These are phyloP conservation scores for Peromyscus melanophrys DNA, from an alignment of 2,797 vertebrate genomes.

Conservation along the genomic window DNA sequence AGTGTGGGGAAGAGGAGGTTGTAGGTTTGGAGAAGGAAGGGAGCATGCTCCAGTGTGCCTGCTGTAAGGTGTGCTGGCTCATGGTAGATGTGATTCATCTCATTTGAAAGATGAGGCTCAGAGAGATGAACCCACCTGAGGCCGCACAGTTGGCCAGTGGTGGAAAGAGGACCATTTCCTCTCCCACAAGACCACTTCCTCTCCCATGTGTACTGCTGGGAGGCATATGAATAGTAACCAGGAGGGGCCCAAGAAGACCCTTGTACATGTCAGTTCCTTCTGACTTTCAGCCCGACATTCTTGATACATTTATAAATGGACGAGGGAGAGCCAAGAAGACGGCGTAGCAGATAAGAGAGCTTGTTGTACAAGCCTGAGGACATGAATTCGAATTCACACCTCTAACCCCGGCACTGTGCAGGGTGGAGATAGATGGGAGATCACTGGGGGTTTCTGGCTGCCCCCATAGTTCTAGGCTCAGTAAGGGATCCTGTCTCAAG, in stretches of 20 bases:
- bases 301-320: not conserved
- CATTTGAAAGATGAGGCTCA: not conserved
- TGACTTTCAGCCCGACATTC: not conserved
- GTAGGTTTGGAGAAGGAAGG: not conserved
- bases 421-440: no score
- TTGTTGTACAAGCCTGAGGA: not conserved
- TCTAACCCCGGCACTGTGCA: not conserved
- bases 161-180: not conserved
- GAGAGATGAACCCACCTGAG: not conserved
- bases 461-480: not conserved
- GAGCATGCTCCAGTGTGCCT: not conserved
- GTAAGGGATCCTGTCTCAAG: not conserved
- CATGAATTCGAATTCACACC: not conserved
- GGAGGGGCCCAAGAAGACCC: not conserved
- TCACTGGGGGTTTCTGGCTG: not conserved
- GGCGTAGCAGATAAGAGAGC: not conserved
- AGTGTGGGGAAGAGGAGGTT: fast-evolving
- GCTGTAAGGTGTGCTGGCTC: fast-evolving
- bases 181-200: not conserved
- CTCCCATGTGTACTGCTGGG: fast-evolving
- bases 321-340: not conserved
- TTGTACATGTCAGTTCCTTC: not conserved
- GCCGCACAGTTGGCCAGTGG: not conserved
- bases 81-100: no score
- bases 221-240: not conserved